Conservation (phyloP, 2,797 vertebrate species). For the Micrastur ruficollis region DNA sequence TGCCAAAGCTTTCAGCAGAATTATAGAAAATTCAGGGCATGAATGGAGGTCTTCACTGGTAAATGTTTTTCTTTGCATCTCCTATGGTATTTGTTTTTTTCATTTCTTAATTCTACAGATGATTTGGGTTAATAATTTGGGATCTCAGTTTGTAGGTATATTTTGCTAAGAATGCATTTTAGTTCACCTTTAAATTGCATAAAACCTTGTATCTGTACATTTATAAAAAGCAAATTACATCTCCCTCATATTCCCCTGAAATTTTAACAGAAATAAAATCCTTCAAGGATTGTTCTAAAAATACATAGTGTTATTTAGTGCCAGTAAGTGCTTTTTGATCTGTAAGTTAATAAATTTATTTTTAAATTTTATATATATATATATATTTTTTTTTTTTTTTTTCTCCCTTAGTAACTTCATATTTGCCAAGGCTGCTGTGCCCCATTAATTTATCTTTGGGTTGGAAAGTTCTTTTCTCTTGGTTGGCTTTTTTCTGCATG, state of each 20-base stretch:
- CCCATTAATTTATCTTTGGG: not conserved
- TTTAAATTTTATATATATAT: conserved; percentile 22
- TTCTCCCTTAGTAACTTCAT: conserved; percentile 20
- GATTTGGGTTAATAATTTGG: conserved; percentile 30
- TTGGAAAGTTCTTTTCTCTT: conserved; percentile 23
- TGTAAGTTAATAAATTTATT: conserved; percentile 17
- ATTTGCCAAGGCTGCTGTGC: not conserved
- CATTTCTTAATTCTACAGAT: not conserved
- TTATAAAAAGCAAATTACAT: conserved; percentile 22
- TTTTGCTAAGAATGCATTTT: conserved; percentile 29
- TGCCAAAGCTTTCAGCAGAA: not conserved
- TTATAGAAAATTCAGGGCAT: not conserved
- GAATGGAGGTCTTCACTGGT: not conserved
- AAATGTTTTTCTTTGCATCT: not conserved
- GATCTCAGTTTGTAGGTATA: conserved; percentile 44
- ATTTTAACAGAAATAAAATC: conserved; percentile 56
- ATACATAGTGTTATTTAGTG: conserved; percentile 39
- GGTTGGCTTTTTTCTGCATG: not conserved
- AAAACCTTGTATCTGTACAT: not conserved
- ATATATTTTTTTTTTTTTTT: too few relatives aligned
- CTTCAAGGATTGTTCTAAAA: conserved; percentile 58
- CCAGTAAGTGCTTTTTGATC: conserved; percentile 24
- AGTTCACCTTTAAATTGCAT: conserved; percentile 37
- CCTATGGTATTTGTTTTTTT: not conserved
- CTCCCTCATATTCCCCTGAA: conserved; percentile 30